Conservation (phyloP, 2,797 vertebrate genomes). For the Clarias pachynema region DNA sequence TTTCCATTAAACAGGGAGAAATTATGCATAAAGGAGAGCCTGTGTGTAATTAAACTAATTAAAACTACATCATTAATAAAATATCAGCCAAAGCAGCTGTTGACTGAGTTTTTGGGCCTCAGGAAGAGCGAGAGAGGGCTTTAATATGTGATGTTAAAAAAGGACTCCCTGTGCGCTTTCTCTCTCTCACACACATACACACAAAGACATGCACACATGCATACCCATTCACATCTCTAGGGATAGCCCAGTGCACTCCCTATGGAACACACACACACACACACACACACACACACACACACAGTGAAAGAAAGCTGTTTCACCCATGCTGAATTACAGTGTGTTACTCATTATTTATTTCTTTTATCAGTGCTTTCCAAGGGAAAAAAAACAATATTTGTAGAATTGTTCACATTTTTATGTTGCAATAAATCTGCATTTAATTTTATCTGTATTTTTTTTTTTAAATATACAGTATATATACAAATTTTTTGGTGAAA, state of each 20-base stretch:
- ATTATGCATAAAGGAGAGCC: constrained; percentile 78
- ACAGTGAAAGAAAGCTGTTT: too few relatives aligned
- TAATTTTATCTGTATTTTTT: too few relatives aligned
- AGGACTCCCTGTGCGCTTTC: constrained; percentile 68
- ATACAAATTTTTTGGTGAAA: too few relatives aligned
- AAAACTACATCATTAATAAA: constrained; percentile 84
- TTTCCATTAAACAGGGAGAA: constrained; percentile 74
- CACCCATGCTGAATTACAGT: too few relatives aligned
- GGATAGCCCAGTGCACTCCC: constrained; percentile 46
- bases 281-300: too few relatives aligned
- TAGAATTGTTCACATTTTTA: too few relatives aligned
- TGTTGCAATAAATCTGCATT: too few relatives aligned
- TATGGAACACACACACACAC: background rate
- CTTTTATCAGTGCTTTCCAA: too few relatives aligned
- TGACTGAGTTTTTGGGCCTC: constrained; percentile 73
- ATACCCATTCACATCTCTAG: constrained; percentile 27
- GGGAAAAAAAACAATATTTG: too few relatives aligned
- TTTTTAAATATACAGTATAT: too few relatives aligned
- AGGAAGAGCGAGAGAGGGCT: constrained; percentile 70
- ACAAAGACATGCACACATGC: constrained; percentile 35
- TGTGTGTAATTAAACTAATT: constrained; percentile 84
- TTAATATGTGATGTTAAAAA: constrained; percentile 80
- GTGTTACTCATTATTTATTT: too few relatives aligned
- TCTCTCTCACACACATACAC: constrained; percentile 51
- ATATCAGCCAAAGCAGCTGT: constrained; percentile 81